Conservation (phyloP, 2,888 invertebrate genomes). For the Monochamus alternatus region DNA sequence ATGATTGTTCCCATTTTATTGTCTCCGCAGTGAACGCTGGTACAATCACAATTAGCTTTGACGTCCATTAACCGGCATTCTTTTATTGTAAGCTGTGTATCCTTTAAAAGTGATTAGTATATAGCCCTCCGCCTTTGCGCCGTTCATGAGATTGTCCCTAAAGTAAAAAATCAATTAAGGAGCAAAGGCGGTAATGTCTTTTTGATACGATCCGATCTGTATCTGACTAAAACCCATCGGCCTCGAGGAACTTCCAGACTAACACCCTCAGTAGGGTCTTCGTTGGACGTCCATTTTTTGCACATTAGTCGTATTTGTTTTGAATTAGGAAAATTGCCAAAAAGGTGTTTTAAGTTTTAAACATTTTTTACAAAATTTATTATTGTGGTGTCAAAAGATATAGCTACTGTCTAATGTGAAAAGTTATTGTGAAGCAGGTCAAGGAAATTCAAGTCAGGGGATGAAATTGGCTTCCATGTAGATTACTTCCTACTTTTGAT, state of each 20-base stretch:
- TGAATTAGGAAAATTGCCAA: no score
- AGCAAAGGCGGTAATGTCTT: conserved; percentile 50
- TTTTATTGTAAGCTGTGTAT: conserved; percentile 3
- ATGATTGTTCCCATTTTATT: conserved; percentile 2
- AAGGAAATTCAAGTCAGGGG: no score
- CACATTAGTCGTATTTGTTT: no score
- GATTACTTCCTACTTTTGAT: no score
- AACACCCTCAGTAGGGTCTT: neutral
- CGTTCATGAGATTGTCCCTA: neutral
- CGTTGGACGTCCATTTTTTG: neutral
- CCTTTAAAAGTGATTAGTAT: conserved; percentile 29
- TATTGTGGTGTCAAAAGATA: no score
- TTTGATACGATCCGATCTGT: conserved; percentile 51
- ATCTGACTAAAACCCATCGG: conserved; percentile 40
- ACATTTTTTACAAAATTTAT: no score
- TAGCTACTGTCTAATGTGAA: no score
- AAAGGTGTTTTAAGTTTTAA: no score
- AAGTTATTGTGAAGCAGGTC: no score
- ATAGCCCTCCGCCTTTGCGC: conserved; percentile 22
- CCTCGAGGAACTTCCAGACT: conserved; percentile 39
- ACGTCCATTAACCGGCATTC: neutral
- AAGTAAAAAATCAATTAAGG: conserved; percentile 52
- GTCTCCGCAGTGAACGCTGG: neutral
- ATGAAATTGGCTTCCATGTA: no score
- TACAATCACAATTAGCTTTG: neutral